Conservation (phyloP, 1,140 invertebrate species). For the Drosophila sp. region DNA sequence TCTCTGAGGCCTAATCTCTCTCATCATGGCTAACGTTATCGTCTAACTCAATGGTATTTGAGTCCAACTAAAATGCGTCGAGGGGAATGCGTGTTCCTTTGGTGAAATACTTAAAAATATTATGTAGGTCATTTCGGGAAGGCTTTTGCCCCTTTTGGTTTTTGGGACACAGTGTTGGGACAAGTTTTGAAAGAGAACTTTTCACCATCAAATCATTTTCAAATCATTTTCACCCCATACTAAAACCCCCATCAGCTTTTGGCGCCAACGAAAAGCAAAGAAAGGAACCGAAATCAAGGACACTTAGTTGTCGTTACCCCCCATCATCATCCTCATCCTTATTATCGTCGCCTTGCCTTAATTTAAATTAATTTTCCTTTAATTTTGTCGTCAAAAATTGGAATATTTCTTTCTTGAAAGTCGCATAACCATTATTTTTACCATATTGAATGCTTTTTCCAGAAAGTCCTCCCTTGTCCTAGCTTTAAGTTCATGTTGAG, state of each 20-base stretch:
- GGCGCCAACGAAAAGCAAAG: too few species aligned
- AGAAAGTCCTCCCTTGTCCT: constrained; percentile 21
- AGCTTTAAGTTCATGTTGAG: constrained; percentile 17
- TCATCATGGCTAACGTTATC: neutral
- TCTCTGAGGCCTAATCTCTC: neutral
- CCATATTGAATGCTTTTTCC: too few species aligned
- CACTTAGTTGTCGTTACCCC: too few species aligned
- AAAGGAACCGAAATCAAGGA: too few species aligned
- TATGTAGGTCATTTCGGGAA: constrained; percentile 45
- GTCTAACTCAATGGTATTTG: neutral
- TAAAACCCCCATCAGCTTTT: neutral
- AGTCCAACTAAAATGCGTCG: neutral
- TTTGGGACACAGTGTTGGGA: constrained; percentile 46
- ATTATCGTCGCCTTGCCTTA: too few species aligned
- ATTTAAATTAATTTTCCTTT: too few species aligned
- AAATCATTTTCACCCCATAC: too few species aligned
- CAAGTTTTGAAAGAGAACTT: neutral
- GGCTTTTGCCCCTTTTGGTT: neutral
- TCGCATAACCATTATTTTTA: too few species aligned
- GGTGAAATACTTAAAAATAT: neutral
- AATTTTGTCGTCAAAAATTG: too few species aligned
- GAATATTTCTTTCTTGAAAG: too few species aligned
- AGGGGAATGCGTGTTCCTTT: neutral
- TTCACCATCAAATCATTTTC: neutral
- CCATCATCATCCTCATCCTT: too few species aligned